These are phyloP conservation scores for Heliconius hewitsoni DNA, from an alignment of 1,140 invertebrate species.

Conservation along the genomic window DNA sequence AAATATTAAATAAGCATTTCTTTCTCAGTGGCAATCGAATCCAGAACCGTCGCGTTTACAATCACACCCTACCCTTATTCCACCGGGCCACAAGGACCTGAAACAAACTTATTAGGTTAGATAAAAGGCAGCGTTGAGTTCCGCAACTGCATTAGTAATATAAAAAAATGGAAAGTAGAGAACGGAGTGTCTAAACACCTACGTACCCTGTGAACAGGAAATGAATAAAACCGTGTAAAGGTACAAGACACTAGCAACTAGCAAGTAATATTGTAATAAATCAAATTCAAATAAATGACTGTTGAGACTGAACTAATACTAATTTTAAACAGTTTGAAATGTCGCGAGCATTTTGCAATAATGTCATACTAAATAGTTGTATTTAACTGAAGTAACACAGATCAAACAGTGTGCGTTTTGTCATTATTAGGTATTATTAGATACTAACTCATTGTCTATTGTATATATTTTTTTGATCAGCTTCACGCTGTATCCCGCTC, in stretches of 20 bases:
- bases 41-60: not conserved
- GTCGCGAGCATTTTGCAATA: conserved; percentile 10
- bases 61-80: not conserved
- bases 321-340: conserved; percentile 12
- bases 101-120: not conserved
- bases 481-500: no score
- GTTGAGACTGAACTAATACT: conserved; percentile 1
- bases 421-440: no score
- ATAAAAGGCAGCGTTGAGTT: not conserved
- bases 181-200: not conserved
- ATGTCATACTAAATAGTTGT: not conserved
- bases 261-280: conserved; percentile 1
- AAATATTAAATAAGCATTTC: no score
- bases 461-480: no score
- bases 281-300: not conserved
- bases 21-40: no score
- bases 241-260: not conserved
- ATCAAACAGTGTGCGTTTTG: not conserved
- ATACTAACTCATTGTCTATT: no score
- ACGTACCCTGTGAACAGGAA: not conserved
- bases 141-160: not conserved
- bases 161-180: not conserved
- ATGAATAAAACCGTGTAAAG: not conserved
- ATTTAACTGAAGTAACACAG: not conserved
- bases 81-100: no score